Evolutionary conservation across 2,113 vertebrate genomes (phyloP).

Genomic region (Willisornis vidua): DNA sequence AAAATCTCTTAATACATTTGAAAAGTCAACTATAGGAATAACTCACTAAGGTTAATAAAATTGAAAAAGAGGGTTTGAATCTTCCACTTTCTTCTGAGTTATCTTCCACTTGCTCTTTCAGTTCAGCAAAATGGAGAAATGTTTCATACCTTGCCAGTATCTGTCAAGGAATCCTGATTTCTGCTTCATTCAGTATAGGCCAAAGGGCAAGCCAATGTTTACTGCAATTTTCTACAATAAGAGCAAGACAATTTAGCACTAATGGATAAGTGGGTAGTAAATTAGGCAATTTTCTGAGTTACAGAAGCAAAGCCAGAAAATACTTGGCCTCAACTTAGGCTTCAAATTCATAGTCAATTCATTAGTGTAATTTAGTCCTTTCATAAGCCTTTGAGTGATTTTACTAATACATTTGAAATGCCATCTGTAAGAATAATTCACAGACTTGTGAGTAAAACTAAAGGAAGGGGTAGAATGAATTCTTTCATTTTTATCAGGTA

Average conservation of each 20-base stretch:
- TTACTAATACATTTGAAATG: slow-evolving; percentile 71
- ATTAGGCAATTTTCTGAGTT: slow-evolving; percentile 75
- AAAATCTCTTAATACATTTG: slow-evolving; percentile 46
- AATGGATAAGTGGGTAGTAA: slow-evolving; percentile 78
- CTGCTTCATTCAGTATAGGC: slow-evolving; percentile 15
- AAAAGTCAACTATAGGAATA: slow-evolving; percentile 30
- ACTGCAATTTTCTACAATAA: slow-evolving; percentile 75
- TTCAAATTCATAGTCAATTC: slow-evolving; percentile 79
- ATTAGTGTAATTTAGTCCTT: slow-evolving; percentile 77
- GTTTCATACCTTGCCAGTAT: slow-evolving; percentile 49
- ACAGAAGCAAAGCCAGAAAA: slow-evolving; percentile 75
- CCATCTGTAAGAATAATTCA: slow-evolving; percentile 74
- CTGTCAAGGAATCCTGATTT: slow-evolving; percentile 43
- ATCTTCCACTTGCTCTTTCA: slow-evolving; percentile 6
- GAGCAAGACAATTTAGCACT: slow-evolving; percentile 74
- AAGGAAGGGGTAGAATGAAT: slow-evolving; percentile 67
- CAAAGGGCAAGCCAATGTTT: slow-evolving; percentile 70
- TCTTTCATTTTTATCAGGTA: slow-evolving; percentile 66
- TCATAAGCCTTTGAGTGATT: slow-evolving; percentile 70
- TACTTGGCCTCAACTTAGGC: slow-evolving; percentile 74
- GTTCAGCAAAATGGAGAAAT: slow-evolving; percentile 9
- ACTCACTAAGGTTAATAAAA: neutral
- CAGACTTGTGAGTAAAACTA: slow-evolving; percentile 71
- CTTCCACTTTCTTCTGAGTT: neutral
- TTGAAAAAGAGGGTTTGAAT: neutral